Base-by-base conservation (phyloP, 2,113 vertebrate genomes). In the Chionis minor region DNA sequence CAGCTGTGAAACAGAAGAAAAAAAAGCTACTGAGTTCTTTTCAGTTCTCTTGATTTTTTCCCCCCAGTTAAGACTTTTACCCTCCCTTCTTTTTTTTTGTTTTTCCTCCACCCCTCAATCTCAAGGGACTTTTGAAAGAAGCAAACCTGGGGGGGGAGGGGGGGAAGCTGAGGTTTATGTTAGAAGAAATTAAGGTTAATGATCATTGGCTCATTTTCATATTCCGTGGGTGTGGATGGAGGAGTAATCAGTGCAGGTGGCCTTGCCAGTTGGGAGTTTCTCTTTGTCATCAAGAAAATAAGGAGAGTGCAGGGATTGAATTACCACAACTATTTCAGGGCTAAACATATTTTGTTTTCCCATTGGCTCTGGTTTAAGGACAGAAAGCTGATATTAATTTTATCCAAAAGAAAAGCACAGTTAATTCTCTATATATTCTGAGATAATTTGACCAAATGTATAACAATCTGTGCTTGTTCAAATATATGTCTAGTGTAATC, bases 201-300 rank as follows among this genome's bases (percentile, higher is more conserved):
- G 98, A 98, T 98, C 97, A 97, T 97, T 98, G 97, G 97, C 98
- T 99, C 97, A 97, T 98, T 98, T 98, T 98, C 97, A 97, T 98
- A 98, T 97, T 98, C 97, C 21, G 97, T 98, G 98, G 97, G 98
- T 98, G 98, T 98, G 98, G 98, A 98, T 96, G 97, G 96, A 97
- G 98, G 98, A 97, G 98, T 98, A 98, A 98, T 98, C 98, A 98
- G 98, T 94, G 98, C 98, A 98, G 98, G 98, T 98, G 98, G 98
- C 98, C 98, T 97, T 97, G 97, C 97, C 97, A 98, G 95, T 97
- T 98, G 98, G 98, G 98, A 98, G 97, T 98, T 98, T 97, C 97
- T 98, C 97, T 98, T 98, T 98, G 98, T 98, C 98, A 98, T 98
- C 98, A 98, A 97, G 97, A 98, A 98, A 98, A 98, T 96, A 98